Evolutionary conservation across 2,113 vertebrate genomes (phyloP).

Genomic region (Microcebus ravelobensis): DNA sequence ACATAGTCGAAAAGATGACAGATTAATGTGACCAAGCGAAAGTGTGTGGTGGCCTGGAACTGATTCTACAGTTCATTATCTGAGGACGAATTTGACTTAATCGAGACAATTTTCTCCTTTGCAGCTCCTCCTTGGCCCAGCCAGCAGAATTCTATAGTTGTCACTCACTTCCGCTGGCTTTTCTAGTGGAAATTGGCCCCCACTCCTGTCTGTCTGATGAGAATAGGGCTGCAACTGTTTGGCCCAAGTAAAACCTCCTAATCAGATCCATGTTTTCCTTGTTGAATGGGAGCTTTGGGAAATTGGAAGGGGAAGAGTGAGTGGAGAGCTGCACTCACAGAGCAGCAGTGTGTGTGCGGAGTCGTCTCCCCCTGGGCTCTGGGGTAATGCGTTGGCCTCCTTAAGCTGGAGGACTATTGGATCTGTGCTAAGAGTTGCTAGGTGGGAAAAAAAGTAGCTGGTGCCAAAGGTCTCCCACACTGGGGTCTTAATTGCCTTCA

Average conservation of each 20-base stretch:
- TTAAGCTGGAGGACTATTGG: background rate
- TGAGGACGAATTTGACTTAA: background rate
- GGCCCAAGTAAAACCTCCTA: slow-evolving; percentile 15
- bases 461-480: slow-evolving; percentile 50
- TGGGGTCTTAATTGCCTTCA: slow-evolving; percentile 50
- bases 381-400: background rate
- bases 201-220: background rate
- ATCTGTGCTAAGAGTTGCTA: background rate
- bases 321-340: background rate
- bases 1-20: background rate
- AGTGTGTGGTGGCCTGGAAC: background rate
- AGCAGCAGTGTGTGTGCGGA: background rate
- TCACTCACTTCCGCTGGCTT: slow-evolving; percentile 9
- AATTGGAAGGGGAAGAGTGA: background rate
- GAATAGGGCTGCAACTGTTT: background rate
- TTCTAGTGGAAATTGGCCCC: slow-evolving; percentile 5
- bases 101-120: slow-evolving; percentile 54
- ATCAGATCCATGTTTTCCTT: slow-evolving; percentile 57
- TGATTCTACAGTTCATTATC: background rate
- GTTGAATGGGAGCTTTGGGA: slow-evolving; percentile 30
- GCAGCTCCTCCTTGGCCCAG: background rate
- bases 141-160: slow-evolving; percentile 28
- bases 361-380: background rate
- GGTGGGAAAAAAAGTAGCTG: slow-evolving; percentile 27
- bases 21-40: background rate